These are phyloP conservation scores for Seriola quinqueradiata DNA, from an alignment of 2,113 vertebrate species.

Conservation along the genomic window DNA sequence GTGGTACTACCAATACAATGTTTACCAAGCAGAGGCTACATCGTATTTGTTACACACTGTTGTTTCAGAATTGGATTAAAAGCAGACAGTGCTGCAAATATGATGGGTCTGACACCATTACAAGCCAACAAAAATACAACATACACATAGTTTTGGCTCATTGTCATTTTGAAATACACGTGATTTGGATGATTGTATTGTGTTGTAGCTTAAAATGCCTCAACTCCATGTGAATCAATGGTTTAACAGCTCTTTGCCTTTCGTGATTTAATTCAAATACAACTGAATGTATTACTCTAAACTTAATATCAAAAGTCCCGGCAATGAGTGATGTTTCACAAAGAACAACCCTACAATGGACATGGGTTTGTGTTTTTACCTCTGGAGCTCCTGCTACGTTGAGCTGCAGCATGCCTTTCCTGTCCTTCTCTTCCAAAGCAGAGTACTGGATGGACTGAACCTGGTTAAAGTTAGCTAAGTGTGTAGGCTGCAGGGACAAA, in stretches of 20 bases:
- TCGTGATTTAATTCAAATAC: neutral
- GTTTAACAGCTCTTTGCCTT: neutral
- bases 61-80: neutral
- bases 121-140: neutral
- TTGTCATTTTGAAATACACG: neutral
- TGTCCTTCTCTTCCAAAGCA: constrained; percentile 92
- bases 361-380: constrained; percentile 73
- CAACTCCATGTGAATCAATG: neutral
- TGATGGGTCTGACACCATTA: neutral
- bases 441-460: constrained; percentile 97
- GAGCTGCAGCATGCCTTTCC: constrained; percentile 94
- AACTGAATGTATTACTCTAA: neutral
- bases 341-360: neutral
- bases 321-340: neutral
- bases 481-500: constrained; percentile 88
- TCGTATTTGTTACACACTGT: neutral
- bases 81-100: neutral
- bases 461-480: constrained; percentile 95
- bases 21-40: neutral
- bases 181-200: neutral
- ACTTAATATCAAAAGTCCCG: neutral
- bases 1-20: neutral
- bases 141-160: neutral
- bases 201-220: neutral
- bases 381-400: constrained; percentile 94